Evolutionary conservation across 2,888 invertebrate species (phyloP), one percentile per base, ranked within the genome.

Genomic region (Holacanthella duospinosa): DNA sequence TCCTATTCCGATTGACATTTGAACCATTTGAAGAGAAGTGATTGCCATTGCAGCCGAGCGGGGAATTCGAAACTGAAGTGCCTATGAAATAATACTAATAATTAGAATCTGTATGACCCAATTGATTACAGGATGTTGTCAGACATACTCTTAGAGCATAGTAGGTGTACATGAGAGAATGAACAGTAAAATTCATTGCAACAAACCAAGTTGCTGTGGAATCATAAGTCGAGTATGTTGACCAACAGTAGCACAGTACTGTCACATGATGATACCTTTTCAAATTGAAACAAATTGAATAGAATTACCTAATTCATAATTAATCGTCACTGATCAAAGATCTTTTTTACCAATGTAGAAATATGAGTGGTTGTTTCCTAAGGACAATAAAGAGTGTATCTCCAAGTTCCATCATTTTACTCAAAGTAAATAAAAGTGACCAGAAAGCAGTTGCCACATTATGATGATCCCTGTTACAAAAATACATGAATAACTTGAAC

Each of bases 191-290:
- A 80, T 93, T 93, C 92, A 93, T 93, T 63, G 89, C 89, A 75
- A 93, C 88, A 79, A 91, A 93, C 92, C 93, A 93, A 71, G 93
- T 83, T 60, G 90, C 90, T 54, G 89, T 89, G 6, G 90, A 86
- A 61, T 90, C 89, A 80, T 88, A 89, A 78, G 90, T 90, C 59
- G 89, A 86, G 79, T 90, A 90, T 12, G 89, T 88, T 80, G 88
- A 92, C 93, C 93, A 94, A 25, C 90, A 88, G 80, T 93, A 93
- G 60, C 93, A 83, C 68, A 94, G 83, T 60, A 93, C 93, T 43
- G 93, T 93, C 76, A 93, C 91, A 80, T 94, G 94, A 77, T 94
- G 94, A 78, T 94, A 94, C 94, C 94, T 59, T 3, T n/a, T n/a
- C n/a, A n/a, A n/a, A n/a, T n/a, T n/a, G n/a, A n/a, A n/a, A 55